phyloP scores from a whole-genome alignment of 2,888 invertebrate species.

The Xanthorhoe designata region DNA sequence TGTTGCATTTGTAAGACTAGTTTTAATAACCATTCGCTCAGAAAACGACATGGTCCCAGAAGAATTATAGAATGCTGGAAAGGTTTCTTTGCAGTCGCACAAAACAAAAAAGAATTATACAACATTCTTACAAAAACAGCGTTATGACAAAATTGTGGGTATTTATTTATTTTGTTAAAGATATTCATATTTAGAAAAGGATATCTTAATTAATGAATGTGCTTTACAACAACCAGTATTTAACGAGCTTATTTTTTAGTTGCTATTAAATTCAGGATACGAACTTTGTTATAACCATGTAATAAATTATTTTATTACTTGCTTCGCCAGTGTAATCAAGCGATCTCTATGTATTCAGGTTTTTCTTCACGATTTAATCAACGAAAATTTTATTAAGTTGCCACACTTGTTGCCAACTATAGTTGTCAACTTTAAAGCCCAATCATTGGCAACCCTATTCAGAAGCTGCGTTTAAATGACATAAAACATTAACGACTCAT shows the following conservation, averaged over 20 bases:
- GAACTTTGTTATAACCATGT: background rate
- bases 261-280: background rate
- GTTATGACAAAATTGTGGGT: too few species aligned
- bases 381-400: background rate
- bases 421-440: background rate
- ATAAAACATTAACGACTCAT: conserved; percentile 6
- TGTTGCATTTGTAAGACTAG: background rate
- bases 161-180: too few species aligned
- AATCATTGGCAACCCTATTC: background rate
- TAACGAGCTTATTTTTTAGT: background rate
- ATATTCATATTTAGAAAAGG: too few species aligned
- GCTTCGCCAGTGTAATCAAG: background rate
- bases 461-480: conserved; percentile 6
- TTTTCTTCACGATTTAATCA: background rate
- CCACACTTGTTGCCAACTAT: background rate
- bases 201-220: too few species aligned
- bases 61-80: too few species aligned
- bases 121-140: background rate
- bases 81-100: too few species aligned
- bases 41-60: too few species aligned
- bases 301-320: background rate
- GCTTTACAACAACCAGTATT: background rate
- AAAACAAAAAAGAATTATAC: background rate
- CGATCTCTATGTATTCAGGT: background rate
- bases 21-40: background rate